Evolutionary conservation across 1,140 invertebrate species (phyloP).

Genomic region (Caerostris darwini): DNA sequence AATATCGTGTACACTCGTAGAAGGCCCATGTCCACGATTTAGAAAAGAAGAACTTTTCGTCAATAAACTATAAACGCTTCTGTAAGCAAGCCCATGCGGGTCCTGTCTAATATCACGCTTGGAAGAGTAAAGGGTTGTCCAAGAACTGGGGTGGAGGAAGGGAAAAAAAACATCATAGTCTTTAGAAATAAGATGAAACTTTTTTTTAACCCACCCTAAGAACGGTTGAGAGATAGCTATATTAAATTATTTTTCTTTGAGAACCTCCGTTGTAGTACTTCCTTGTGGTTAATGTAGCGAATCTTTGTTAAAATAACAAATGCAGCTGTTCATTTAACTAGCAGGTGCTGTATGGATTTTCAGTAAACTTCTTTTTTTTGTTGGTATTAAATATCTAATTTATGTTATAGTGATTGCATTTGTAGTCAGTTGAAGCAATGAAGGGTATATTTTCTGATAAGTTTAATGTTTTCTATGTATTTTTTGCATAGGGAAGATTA

Average conservation of each 20-base stretch:
- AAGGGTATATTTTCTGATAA: too few relatives aligned
- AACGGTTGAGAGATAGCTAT: not conserved
- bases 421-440: too few relatives aligned
- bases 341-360: slow-evolving; percentile 2
- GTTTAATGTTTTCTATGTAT: too few relatives aligned
- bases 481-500: too few relatives aligned
- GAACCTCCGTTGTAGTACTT: not conserved
- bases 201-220: slow-evolving; percentile 16
- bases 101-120: slow-evolving; percentile 45
- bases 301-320: slow-evolving; percentile 13
- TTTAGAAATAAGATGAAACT: slow-evolving; percentile 33
- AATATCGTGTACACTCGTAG: slow-evolving; percentile 53
- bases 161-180: not conserved
- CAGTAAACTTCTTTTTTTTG: not conserved
- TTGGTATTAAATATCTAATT: too few relatives aligned
- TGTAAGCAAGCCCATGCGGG: slow-evolving; percentile 46
- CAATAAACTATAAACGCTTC: slow-evolving; percentile 59
- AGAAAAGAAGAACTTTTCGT: slow-evolving; percentile 43
- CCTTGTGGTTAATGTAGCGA: slow-evolving; percentile 12
- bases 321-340: slow-evolving; percentile 1
- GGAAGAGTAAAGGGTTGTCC: slow-evolving; percentile 33
- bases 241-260: slow-evolving; percentile 34
- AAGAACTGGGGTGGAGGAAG: not conserved
- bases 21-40: slow-evolving; percentile 40
- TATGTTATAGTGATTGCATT: too few relatives aligned